phyloP scores from a whole-genome alignment of 2,888 invertebrate genomes.

The Melanostoma scalare region DNA sequence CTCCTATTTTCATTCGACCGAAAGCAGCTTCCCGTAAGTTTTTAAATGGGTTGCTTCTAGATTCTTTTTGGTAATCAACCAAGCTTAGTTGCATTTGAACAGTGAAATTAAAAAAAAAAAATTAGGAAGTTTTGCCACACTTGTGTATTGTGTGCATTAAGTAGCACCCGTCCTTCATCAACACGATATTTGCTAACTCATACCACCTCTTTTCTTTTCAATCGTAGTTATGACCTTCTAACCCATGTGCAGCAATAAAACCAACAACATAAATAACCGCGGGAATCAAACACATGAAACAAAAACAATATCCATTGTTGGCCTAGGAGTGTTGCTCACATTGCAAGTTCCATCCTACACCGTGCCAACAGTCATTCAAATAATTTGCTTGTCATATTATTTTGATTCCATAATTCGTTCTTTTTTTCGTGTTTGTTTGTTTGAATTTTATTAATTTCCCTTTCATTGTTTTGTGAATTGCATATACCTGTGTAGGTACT shows the following conservation, averaged over 20 bases:
- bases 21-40: too few species aligned
- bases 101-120: too few species aligned
- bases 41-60: too few species aligned
- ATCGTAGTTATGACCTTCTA: slow-evolving; percentile 46
- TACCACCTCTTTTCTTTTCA: slow-evolving; percentile 40
- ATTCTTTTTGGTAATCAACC: too few species aligned
- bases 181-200: slow-evolving; percentile 10
- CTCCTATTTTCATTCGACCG: too few species aligned
- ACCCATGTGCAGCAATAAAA: slow-evolving; percentile 49
- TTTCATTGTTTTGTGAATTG: slow-evolving; percentile 6
- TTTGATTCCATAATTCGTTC: slow-evolving; percentile 26
- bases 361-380: slow-evolving; percentile 33
- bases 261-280: slow-evolving; percentile 3
- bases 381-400: slow-evolving; percentile 30
- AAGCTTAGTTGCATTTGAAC: too few species aligned
- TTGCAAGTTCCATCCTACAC: slow-evolving; percentile 53
- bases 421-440: background rate
- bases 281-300: slow-evolving; percentile 23
- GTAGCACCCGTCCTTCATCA: slow-evolving; percentile 55
- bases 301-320: slow-evolving; percentile 43
- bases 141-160: background rate
- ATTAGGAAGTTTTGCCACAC: slow-evolving; percentile 27
- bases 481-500: slow-evolving; percentile 55
- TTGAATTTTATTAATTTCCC: background rate
- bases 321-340: slow-evolving; percentile 61